Conservation (phyloP, 1,140 invertebrate species). For the Trichonephila clavata region DNA sequence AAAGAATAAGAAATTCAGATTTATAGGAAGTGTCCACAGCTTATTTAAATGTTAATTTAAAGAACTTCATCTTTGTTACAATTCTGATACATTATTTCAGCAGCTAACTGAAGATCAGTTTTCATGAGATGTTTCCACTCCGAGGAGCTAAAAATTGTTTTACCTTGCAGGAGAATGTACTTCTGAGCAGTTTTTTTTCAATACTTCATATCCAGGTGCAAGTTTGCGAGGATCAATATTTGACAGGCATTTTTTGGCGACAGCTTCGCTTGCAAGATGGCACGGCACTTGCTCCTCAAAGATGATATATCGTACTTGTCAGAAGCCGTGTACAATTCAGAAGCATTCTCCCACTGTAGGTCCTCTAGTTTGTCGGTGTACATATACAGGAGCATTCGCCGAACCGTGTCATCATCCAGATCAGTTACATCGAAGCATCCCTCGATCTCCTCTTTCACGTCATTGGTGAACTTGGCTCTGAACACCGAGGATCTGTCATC, state of each 20-base stretch:
- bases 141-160: too few relatives aligned
- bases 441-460: slow-evolving; percentile 45
- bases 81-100: too few relatives aligned
- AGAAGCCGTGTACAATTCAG: background rate
- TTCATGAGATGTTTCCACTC: too few relatives aligned
- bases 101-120: too few relatives aligned
- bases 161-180: background rate
- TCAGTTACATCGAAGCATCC: background rate
- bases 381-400: background rate
- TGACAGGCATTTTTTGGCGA: background rate
- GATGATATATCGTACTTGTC: background rate
- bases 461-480: slow-evolving; percentile 79
- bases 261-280: background rate
- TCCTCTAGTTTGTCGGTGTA: background rate
- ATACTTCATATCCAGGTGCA: background rate
- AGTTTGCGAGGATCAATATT: background rate
- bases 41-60: too few relatives aligned
- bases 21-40: too few relatives aligned
- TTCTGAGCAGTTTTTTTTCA: background rate
- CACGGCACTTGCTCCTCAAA: background rate
- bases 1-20: too few relatives aligned
- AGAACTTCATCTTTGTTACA: too few relatives aligned
- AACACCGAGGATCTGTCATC: too few relatives aligned
- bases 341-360: background rate
- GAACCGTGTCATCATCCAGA: background rate